Conservation (phyloP, 2,888 invertebrate genomes). For the Pasiphila rectangulata region DNA sequence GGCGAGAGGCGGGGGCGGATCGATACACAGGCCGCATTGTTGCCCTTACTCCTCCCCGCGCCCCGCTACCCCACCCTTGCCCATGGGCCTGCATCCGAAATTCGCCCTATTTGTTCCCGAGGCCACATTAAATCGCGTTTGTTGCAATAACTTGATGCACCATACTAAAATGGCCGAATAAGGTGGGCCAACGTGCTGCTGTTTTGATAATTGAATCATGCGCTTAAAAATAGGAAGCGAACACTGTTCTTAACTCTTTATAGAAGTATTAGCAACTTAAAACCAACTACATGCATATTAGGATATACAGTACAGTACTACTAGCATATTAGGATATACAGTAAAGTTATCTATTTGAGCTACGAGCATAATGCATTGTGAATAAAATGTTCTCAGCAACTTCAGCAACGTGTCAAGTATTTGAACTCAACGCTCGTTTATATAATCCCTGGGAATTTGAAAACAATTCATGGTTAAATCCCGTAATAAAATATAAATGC, state of each 20-base stretch:
- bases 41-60: slow-evolving; percentile 54
- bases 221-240: not conserved
- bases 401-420: slow-evolving; percentile 17
- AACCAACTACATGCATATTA: no score
- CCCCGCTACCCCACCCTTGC: slow-evolving; percentile 48
- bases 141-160: slow-evolving; percentile 70
- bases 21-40: slow-evolving; percentile 79
- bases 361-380: no score
- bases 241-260: not conserved
- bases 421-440: slow-evolving; percentile 11
- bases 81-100: slow-evolving; percentile 62
- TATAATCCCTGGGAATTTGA: not conserved
- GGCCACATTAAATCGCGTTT: slow-evolving; percentile 74
- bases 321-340: no score
- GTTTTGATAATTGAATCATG: not conserved
- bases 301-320: no score
- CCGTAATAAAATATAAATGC: slow-evolving; percentile 2
- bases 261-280: no score
- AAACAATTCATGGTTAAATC: not conserved
- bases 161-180: slow-evolving; percentile 35
- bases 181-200: slow-evolving; percentile 7
- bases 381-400: not conserved
- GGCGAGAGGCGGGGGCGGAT: slow-evolving; percentile 63
- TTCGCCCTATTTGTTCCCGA: slow-evolving; percentile 76
- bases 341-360: no score